Evolutionary conservation across 2,888 invertebrate genomes (phyloP), one percentile per base, ranked within the genome.

Genomic region (Melipona beecheii): DNA sequence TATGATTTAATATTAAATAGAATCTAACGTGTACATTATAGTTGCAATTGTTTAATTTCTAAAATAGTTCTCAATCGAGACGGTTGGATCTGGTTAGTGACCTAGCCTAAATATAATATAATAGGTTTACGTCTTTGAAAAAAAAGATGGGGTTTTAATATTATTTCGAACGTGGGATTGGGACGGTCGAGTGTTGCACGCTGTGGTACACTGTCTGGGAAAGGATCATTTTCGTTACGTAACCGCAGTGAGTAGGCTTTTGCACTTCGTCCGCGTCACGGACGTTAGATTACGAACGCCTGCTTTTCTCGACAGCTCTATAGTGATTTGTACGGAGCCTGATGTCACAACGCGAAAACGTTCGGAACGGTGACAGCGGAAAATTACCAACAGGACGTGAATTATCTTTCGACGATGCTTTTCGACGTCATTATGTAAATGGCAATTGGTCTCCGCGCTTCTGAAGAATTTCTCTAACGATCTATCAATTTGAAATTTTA

Each of bases 221-320:
- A 74, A 74, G 74, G 74, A 65, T 65, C 65, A 65, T 65, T 74
- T 74, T 74, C 65, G 74, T 74, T 74, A 74, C 74, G 74, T 74
- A 74, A 74, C 24, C 36, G 4, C 36, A 27, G 65, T 74, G 74
- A 65, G 54, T 65, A 74, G 74, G 65, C 54, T 74, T 74, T 74
- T 36, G 65, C 74, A 54, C 65, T 74, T 74, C 64, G 65, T 74
- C 54, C 54, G 43, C 65, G 74, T 74, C 74, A 36, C 19, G 52
- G 31, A 74, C 65, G 73, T 50, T 74, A 24, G 50, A 52, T 64
- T 54, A 74, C n/a, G 36, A 65, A 74, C 62, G 74, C 64, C 64
- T 65, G 65, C 24, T 74, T 65, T 65, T 74, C 52, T 13, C 24
- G 64, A 74, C 52, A 65, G 54, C 54, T 74, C 64, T 65, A 74